Percentiles rank a stretch among this genome's conserved stretches.
phyloP scores from a whole-genome alignment of 2,113 vertebrate species.

The Probosciger aterrimus region DNA sequence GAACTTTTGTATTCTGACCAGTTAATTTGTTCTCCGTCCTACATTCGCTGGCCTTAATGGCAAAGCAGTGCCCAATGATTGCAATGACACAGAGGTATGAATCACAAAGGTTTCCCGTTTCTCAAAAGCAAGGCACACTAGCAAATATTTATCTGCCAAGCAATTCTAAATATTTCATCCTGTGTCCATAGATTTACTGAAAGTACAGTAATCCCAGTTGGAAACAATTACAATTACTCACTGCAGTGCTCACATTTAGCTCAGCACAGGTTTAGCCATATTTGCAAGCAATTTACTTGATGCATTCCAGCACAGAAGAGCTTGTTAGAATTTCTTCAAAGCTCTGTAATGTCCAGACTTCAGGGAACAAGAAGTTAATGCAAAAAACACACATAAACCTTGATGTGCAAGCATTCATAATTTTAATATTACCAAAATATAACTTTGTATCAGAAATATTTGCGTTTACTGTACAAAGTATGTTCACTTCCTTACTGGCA shows the following conservation, averaged over 20 bases:
- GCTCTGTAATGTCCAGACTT: not conserved
- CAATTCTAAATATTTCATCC: not conserved
- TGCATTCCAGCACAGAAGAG: not conserved
- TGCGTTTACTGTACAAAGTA: not conserved
- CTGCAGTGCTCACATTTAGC: not conserved
- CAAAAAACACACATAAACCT: not conserved
- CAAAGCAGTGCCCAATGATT: not conserved
- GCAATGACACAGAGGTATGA: not conserved
- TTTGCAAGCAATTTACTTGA: not conserved
- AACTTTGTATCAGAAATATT: not conserved
- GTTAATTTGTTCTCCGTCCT: not conserved
- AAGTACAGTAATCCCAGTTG: not conserved
- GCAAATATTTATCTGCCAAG: not conserved
- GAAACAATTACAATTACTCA: not conserved
- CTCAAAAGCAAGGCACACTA: not conserved
- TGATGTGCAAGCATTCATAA: not conserved
- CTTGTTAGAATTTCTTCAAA: not conserved
- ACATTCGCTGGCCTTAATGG: not conserved
- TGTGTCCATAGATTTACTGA: not conserved
- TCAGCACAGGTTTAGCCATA: not conserved
- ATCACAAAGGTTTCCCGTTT: not conserved
- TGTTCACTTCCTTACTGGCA: not conserved
- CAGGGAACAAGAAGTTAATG: not conserved
- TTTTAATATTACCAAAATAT: not conserved
- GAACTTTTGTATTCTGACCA: not conserved